A percentile compares a stretch with the other conserved stretches of the same genome.
Evolutionary conservation across 2,113 vertebrate genomes (phyloP).

Genomic region (Eonycteris spelaea): DNA sequence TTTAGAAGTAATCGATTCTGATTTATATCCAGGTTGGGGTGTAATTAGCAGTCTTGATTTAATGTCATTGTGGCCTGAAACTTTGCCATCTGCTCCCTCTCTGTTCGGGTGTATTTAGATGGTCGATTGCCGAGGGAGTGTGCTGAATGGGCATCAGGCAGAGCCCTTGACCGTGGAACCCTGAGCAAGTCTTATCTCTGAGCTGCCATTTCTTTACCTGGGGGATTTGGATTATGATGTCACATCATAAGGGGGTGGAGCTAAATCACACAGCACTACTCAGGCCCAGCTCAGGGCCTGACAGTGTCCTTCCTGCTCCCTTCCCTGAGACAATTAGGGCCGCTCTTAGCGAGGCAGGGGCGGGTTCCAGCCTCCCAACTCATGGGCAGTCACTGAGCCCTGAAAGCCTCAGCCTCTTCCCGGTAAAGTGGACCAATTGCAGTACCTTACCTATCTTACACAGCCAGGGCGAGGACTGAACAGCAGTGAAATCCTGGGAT

Average conservation of each 20-base stretch:
- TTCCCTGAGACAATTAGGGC: background rate
- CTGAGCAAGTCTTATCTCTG: background rate
- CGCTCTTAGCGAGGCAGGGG: background rate
- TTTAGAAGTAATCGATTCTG: constrained; percentile 8
- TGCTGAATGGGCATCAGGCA: background rate
- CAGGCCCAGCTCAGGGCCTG: background rate
- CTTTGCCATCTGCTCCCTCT: background rate
- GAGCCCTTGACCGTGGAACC: background rate
- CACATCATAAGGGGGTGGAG: background rate
- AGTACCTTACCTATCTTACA: background rate
- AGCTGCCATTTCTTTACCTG: background rate
- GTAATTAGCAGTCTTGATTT: constrained; percentile 49
- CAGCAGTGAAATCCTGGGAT: background rate
- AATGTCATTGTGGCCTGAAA: constrained; percentile 4
- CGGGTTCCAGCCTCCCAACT: background rate
- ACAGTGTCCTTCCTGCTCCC: background rate
- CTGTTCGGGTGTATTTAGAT: background rate
- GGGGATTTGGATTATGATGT: background rate
- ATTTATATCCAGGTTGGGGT: background rate
- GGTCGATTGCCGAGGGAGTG: background rate
- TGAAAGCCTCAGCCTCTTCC: background rate
- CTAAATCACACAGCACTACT: background rate
- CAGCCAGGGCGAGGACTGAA: background rate
- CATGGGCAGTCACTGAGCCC: background rate
- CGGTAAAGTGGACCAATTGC: accelerated